Conservation (phyloP, 2,113 vertebrate species). For the Zootoca vivipara region DNA sequence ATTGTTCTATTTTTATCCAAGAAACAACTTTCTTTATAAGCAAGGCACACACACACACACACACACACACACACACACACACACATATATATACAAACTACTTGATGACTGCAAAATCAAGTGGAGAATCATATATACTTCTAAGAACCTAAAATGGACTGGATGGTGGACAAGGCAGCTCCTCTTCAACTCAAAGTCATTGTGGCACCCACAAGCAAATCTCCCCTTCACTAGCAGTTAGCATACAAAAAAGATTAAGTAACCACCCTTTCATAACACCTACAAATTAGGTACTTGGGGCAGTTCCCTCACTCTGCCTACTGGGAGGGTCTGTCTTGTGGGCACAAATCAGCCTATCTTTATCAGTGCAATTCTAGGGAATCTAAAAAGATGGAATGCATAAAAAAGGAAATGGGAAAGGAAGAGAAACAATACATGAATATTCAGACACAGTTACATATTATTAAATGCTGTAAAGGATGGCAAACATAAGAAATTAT, state of each 20-base stretch:
- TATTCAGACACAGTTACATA: background rate
- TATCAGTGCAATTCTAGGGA: background rate
- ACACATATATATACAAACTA: background rate
- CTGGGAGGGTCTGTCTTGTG: too few relatives aligned
- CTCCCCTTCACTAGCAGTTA: too few relatives aligned
- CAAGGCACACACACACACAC: background rate
- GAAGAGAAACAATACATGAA: background rate
- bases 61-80: background rate
- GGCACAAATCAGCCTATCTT: too few relatives aligned
- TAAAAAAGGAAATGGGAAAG: background rate
- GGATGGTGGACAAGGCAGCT: too few relatives aligned
- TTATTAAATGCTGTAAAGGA: background rate
- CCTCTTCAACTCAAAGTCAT: too few relatives aligned
- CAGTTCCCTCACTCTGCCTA: too few relatives aligned
- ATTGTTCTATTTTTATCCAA: background rate
- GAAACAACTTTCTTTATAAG: background rate
- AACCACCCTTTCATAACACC: too few relatives aligned
- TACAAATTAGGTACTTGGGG: too few relatives aligned
- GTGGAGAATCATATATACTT: background rate
- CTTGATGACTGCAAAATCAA: background rate
- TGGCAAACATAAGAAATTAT: background rate
- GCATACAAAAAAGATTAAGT: too few relatives aligned
- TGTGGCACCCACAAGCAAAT: too few relatives aligned
- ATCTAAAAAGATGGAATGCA: background rate
- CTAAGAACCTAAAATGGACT: background rate